These are phyloP conservation scores for Synergus umbraculus DNA, from an alignment of 2,888 invertebrate genomes.

Conservation along the genomic window DNA sequence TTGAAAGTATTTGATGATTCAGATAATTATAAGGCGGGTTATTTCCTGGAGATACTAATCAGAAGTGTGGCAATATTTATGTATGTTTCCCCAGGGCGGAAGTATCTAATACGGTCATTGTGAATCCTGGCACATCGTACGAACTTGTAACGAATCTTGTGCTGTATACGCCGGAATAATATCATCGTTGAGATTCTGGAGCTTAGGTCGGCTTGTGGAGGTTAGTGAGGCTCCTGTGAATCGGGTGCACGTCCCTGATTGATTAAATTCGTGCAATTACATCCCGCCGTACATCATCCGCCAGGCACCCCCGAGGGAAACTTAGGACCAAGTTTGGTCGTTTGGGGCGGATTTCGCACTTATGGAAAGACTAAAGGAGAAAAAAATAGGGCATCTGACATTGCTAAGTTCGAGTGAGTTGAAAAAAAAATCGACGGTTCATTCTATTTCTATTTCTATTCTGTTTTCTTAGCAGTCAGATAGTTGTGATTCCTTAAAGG, in stretches of 20 bases:
- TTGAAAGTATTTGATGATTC: background rate
- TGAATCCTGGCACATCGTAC: slow-evolving; percentile 24
- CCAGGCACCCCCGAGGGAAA: slow-evolving; percentile 51
- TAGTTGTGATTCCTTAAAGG: slow-evolving; percentile 33
- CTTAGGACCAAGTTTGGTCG: slow-evolving; percentile 41
- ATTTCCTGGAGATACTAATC: background rate
- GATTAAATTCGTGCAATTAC: slow-evolving; percentile 75
- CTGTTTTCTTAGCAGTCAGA: background rate
- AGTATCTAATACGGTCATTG: slow-evolving; percentile 24
- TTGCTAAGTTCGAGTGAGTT: no score
- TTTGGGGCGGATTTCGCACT: slow-evolving; percentile 38
- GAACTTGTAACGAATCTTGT: slow-evolving; percentile 36
- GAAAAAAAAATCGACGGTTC: no score
- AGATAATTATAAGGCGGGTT: background rate
- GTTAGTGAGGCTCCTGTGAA: slow-evolving; percentile 55
- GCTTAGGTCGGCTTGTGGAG: slow-evolving; percentile 68
- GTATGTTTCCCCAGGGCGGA: background rate
- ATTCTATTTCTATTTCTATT: no score
- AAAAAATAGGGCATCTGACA: slow-evolving; percentile 1
- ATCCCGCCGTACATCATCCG: slow-evolving; percentile 70
- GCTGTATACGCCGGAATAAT: slow-evolving; percentile 33
- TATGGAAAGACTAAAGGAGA: slow-evolving; percentile 16
- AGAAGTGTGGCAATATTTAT: background rate
- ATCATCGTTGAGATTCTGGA: slow-evolving; percentile 63
- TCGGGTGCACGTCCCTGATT: slow-evolving; percentile 67